phyloP scores from a whole-genome alignment of 2,797 vertebrate genomes.

The Eulemur mongoz region DNA sequence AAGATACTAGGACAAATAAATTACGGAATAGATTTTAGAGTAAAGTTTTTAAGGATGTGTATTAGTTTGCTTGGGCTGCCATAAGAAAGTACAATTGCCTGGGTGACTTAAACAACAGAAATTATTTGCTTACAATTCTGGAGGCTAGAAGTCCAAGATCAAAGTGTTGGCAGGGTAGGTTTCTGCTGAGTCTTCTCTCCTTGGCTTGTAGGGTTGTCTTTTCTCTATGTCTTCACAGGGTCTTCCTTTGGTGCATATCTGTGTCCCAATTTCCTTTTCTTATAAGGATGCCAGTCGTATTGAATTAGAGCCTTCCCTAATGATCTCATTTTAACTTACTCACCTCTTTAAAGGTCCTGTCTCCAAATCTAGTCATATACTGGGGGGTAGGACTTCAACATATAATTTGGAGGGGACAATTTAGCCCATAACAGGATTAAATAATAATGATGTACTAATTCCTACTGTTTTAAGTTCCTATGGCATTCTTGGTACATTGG shows the following conservation, averaged over 20 bases:
- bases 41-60: background rate
- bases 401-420: background rate
- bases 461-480: background rate
- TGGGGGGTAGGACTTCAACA: background rate
- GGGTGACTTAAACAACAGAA: background rate
- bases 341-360: background rate
- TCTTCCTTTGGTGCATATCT: background rate
- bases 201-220: background rate
- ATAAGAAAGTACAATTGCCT: background rate
- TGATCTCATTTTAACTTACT: background rate
- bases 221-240: background rate
- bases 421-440: background rate
- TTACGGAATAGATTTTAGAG: background rate
- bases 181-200: background rate
- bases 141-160: background rate
- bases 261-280: background rate
- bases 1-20: background rate
- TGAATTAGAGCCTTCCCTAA: background rate
- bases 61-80: background rate
- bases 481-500: background rate
- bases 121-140: background rate
- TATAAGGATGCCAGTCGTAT: background rate
- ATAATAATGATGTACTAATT: background rate
- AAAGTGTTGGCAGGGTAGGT: background rate
- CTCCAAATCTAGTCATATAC: background rate